A percentile compares a stretch with the other conserved stretches of the same genome.
Evolutionary conservation across 2,888 invertebrate genomes (phyloP).

Genomic region (Silvanus unidentatus): DNA sequence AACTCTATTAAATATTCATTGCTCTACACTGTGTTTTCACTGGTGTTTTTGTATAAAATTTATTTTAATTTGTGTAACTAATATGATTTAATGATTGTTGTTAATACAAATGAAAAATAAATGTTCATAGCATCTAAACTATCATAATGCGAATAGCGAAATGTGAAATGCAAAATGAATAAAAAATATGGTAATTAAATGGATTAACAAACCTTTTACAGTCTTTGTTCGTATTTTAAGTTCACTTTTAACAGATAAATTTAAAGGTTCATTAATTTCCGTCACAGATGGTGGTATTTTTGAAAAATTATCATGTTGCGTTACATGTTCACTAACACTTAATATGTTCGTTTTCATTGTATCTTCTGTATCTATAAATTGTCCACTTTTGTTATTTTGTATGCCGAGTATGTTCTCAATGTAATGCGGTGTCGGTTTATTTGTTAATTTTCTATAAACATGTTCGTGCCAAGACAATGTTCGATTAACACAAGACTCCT

Average conservation of each 20-base stretch:
- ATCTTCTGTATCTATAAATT: conserved; percentile 10
- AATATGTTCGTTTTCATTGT: conserved; percentile 17
- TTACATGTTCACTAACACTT: conserved; percentile 19
- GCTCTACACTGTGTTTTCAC: too few relatives aligned
- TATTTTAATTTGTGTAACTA: too few relatives aligned
- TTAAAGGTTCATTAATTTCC: conserved; percentile 42
- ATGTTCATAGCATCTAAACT: too few relatives aligned
- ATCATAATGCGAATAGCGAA: too few relatives aligned
- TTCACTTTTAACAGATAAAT: conserved; percentile 41
- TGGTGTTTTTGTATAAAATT: too few relatives aligned
- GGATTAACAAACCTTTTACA: conserved; percentile 35
- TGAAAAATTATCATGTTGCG: conserved; percentile 21
- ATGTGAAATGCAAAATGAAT: too few relatives aligned
- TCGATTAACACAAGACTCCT: conserved; percentile 3
- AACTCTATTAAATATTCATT: too few relatives aligned
- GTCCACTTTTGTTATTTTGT: conserved; percentile 19
- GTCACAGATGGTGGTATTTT: conserved; percentile 24
- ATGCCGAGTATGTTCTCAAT: conserved; percentile 81
- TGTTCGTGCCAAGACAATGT: conserved; percentile 76
- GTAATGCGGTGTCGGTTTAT: conserved; percentile 77
- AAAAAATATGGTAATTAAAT: too few relatives aligned
- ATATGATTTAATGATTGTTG: too few relatives aligned
- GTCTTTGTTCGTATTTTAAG: conserved; percentile 37
- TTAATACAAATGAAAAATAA: too few relatives aligned
- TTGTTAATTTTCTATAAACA: conserved; percentile 77